Percentiles rank a stretch among this genome's conserved stretches.
Conservation (phyloP, 53 echinoderm and acorn worm genomes). For the Glandiceps talaboti region DNA sequence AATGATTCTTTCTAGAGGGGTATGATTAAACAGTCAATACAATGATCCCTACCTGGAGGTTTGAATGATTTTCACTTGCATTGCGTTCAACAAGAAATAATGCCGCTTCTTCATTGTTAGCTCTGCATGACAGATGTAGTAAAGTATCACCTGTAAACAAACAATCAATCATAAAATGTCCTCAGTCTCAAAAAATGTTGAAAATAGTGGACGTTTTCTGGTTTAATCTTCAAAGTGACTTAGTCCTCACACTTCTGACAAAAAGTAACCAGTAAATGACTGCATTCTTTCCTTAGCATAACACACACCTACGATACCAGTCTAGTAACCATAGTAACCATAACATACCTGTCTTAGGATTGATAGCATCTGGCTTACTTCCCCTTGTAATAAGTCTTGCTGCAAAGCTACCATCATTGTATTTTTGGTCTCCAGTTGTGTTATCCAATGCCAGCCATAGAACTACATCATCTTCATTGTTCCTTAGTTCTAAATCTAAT, state of each 20-base stretch:
- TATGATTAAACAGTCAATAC: too few species aligned
- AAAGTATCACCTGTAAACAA: conserved; percentile 55
- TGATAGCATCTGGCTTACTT: conserved; percentile 73
- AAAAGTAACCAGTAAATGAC: too few species aligned
- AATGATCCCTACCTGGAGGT: conserved; percentile 53
- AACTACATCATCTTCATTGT: conserved; percentile 59
- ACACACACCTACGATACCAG: too few species aligned
- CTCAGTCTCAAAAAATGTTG: too few species aligned
- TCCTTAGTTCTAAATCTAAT: conserved; percentile 79
- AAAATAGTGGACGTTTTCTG: too few species aligned
- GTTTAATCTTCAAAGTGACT: too few species aligned
- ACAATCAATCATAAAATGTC: too few species aligned
- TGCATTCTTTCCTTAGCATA: too few species aligned
- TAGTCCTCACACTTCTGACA: too few species aligned
- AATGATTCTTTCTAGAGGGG: too few species aligned
- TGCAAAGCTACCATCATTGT: conserved; percentile 66
- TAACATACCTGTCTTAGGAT: conserved; percentile 66
- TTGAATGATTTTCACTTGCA: conserved; percentile 85
- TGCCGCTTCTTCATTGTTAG: conserved; percentile 69
- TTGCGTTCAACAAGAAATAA: conserved; percentile 86
- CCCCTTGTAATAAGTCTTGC: conserved; percentile 84
- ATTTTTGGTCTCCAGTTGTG: conserved; percentile 23
- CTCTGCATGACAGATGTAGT: conserved; percentile 54
- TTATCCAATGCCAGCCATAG: conserved; percentile 84
- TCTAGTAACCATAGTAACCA: neutral